These are phyloP conservation scores for Petroica traversi DNA, from an alignment of 2,113 vertebrate genomes.

Conservation along the genomic window DNA sequence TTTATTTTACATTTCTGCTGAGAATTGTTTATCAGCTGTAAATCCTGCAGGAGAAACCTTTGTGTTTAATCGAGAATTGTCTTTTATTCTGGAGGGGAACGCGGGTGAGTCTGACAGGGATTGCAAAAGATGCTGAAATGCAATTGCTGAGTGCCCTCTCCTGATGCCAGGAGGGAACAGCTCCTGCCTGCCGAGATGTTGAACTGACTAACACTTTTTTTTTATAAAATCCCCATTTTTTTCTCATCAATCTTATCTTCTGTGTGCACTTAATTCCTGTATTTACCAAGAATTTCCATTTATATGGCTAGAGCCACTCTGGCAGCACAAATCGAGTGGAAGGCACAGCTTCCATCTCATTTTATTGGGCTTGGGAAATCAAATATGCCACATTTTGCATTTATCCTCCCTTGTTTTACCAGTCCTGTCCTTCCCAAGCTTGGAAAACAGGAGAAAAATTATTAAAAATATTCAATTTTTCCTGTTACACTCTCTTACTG, in stretches of 20 bases:
- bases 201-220: fast-evolving
- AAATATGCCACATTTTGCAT: background rate
- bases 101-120: fast-evolving
- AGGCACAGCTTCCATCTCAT: background rate
- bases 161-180: conserved; percentile 18
- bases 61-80: fast-evolving
- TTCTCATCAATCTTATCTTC: background rate
- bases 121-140: background rate
- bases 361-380: background rate
- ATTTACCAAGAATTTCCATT: background rate
- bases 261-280: background rate
- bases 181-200: fast-evolving
- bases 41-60: background rate
- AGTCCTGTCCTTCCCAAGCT: background rate
- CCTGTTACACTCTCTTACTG: background rate
- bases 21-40: background rate
- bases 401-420: background rate
- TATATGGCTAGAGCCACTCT: fast-evolving
- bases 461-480: background rate
- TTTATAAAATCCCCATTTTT: background rate
- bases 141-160: conserved; percentile 64
- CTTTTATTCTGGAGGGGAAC: background rate
- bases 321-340: background rate
- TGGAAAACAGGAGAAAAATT: background rate
- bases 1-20: background rate